A percentile compares a stretch with the other conserved stretches of the same genome.
These are phyloP conservation scores for Plusia festucae DNA, from an alignment of 2,888 invertebrate species.

Conservation along the genomic window DNA sequence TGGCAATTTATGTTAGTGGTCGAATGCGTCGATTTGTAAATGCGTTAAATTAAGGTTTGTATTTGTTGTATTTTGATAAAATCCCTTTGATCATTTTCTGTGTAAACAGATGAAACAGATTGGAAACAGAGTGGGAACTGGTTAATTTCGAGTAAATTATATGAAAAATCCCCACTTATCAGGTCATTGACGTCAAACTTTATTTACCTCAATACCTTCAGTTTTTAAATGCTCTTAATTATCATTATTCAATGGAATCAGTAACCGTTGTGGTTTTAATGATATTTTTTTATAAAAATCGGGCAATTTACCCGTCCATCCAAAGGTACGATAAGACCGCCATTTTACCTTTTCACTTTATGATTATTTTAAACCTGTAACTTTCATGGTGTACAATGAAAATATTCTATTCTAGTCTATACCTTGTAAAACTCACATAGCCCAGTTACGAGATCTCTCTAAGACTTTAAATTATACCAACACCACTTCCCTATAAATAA, in stretches of 20 bases:
- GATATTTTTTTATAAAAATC: no score
- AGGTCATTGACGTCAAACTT: no score
- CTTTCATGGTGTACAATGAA: no score
- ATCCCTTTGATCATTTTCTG: constrained; percentile 14
- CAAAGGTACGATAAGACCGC: no score
- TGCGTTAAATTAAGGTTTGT: constrained; percentile 18
- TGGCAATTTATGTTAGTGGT: constrained; percentile 33
- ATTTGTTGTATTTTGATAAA: constrained; percentile 16
- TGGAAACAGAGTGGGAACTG: constrained; percentile 16
- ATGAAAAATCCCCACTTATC: not conserved
- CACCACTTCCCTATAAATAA: not conserved
- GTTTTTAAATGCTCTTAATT: no score
- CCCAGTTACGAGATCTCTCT: not conserved
- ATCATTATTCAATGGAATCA: no score
- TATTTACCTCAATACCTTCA: no score
- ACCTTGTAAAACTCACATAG: not conserved
- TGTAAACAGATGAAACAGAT: constrained; percentile 20
- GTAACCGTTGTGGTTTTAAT: no score
- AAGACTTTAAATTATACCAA: not conserved
- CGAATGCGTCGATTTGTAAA: constrained; percentile 31
- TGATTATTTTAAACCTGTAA: no score
- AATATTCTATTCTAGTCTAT: no score
- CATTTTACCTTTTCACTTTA: no score
- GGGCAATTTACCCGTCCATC: no score
- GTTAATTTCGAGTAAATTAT: not conserved